phyloP scores from a whole-genome alignment of 2,797 vertebrate species.

The Echeneis naucrates region DNA sequence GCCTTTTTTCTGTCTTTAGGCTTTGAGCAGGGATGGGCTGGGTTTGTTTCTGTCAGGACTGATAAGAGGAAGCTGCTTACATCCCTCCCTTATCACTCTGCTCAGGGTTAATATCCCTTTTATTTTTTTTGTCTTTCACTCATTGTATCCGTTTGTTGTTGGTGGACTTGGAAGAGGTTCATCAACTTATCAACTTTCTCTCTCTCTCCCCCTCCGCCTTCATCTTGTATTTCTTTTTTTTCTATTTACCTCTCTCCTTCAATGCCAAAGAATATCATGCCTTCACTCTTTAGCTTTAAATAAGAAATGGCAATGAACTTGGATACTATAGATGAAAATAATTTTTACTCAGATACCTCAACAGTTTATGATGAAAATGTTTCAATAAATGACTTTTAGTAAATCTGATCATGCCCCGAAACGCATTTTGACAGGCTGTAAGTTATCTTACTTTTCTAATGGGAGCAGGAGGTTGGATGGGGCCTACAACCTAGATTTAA shows the following conservation, averaged over 20 bases:
- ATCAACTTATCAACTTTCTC: conserved; percentile 50
- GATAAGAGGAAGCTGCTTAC: conserved; percentile 84
- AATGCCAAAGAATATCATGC: conserved; percentile 7
- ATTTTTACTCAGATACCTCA: conserved; percentile 14
- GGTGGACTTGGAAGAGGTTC: conserved; percentile 54
- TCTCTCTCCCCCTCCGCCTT: conserved; percentile 38
- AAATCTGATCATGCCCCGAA: background rate
- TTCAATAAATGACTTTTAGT: background rate
- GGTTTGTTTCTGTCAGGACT: conserved; percentile 77
- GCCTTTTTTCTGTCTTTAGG: conserved; percentile 65
- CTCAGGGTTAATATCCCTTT: conserved; percentile 82
- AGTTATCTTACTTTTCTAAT: conserved; percentile 35
- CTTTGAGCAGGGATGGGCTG: conserved; percentile 68
- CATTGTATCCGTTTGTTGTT: conserved; percentile 68
- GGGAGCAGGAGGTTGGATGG: conserved; percentile 40
- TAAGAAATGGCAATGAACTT: conserved; percentile 8
- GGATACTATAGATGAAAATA: conserved; percentile 25
- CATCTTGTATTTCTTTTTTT: conserved; percentile 25
- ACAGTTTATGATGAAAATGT: conserved; percentile 1
- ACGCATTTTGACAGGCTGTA: background rate
- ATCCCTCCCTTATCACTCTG: conserved; percentile 77
- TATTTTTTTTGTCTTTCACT: conserved; percentile 65
- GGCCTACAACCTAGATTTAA: conserved; percentile 66
- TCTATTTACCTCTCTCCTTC: background rate
- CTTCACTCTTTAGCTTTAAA: conserved; percentile 22